Conservation (phyloP, 2,797 vertebrate species). For the Tokudaia muenninki region DNA sequence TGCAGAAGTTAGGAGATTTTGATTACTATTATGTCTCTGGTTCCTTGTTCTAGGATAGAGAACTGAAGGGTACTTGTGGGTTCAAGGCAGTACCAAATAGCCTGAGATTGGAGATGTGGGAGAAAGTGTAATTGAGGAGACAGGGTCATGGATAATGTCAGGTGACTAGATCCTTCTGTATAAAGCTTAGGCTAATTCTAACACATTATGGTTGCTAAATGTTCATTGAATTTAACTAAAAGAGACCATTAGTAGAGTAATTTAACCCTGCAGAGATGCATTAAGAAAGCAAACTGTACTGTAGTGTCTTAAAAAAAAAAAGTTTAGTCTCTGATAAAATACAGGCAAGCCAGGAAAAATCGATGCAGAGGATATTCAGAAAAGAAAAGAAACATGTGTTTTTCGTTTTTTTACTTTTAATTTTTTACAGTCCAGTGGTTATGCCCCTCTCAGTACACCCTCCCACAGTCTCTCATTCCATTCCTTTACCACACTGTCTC, state of each 20-base stretch:
- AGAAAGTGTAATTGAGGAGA: background rate
- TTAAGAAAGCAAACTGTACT: background rate
- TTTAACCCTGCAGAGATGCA: constrained; percentile 33
- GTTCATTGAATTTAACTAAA: constrained; percentile 45
- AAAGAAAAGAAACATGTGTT: background rate
- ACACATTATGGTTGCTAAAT: background rate
- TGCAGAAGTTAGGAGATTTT: background rate
- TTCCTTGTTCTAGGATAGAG: background rate
- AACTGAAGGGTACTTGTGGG: background rate
- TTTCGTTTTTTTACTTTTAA: background rate
- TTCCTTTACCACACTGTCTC: background rate
- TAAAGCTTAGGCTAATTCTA: background rate
- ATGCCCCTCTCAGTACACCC: background rate
- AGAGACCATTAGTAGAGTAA: background rate
- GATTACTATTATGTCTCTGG: background rate
- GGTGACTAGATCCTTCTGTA: background rate
- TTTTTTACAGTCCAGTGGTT: background rate
- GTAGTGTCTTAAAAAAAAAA: constrained; percentile 11
- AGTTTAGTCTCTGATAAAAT: background rate
- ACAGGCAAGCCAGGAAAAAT: background rate
- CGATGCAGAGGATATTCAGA: background rate
- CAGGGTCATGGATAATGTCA: background rate
- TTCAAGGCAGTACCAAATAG: background rate
- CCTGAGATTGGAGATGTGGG: background rate
- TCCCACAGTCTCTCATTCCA: background rate